A percentile compares a stretch with the other conserved stretches of the same genome.
These are phyloP conservation scores for Stegodyphus dumicola DNA, from an alignment of 1,140 invertebrate genomes.

Conservation along the genomic window DNA sequence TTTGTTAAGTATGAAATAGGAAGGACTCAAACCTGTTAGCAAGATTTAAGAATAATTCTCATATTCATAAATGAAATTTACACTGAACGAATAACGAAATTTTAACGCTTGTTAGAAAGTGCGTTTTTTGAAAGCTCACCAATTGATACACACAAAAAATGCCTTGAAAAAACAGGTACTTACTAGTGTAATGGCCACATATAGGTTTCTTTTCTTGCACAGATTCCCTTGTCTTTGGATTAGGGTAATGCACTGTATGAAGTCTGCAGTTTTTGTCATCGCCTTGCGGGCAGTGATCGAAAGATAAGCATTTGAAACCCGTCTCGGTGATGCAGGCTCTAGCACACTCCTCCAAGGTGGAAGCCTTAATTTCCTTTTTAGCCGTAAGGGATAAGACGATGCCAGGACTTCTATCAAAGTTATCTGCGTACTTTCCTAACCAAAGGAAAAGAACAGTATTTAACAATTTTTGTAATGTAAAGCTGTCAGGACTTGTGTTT, in stretches of 20 bases:
- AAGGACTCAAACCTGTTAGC: too few relatives aligned
- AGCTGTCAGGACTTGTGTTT: too few relatives aligned
- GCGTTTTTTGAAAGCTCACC: too few relatives aligned
- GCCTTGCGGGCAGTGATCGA: constrained; percentile 33
- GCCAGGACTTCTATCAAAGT: constrained; percentile 28
- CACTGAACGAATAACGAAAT: too few relatives aligned
- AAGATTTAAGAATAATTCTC: too few relatives aligned
- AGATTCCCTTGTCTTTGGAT: constrained; percentile 9
- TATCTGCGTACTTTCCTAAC: constrained; percentile 47
- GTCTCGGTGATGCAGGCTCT: constrained; percentile 14
- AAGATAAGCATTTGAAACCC: constrained; percentile 38
- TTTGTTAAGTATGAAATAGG: too few relatives aligned
- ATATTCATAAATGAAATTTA: too few relatives aligned
- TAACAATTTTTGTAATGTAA: too few relatives aligned
- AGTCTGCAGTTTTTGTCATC: constrained; percentile 1
- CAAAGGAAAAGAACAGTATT: too few relatives aligned
- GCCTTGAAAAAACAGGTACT: neutral
- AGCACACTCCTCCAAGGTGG: constrained; percentile 29
- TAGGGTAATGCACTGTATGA: constrained; percentile 34
- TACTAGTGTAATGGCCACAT: constrained; percentile 47
- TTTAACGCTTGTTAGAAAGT: too few relatives aligned
- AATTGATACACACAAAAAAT: too few relatives aligned
- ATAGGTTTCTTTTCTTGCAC: neutral
- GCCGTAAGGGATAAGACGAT: neutral
- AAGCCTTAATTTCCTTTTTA: neutral